Conservation (phyloP, 2,113 vertebrate species). For the Mohoua ochrocephala region DNA sequence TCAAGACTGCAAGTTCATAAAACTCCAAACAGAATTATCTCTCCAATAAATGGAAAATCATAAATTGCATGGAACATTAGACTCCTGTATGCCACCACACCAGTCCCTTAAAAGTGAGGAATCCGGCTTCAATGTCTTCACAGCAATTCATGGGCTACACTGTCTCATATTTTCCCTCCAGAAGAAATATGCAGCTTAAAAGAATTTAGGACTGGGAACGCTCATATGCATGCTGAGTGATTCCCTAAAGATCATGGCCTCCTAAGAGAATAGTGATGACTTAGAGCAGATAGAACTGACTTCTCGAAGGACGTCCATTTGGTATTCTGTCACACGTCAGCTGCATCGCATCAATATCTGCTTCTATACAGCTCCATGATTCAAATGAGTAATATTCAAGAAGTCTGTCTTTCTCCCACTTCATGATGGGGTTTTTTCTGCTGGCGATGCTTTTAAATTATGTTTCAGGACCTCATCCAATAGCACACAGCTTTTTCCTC, state of each 20-base stretch:
- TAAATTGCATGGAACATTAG: neutral
- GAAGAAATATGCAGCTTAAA: neutral
- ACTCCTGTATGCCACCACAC: neutral
- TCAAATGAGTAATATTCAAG: neutral
- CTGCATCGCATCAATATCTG: neutral
- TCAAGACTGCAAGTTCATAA: neutral
- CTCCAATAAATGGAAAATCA: conserved; percentile 3
- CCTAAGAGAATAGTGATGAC: neutral
- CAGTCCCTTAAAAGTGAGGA: neutral
- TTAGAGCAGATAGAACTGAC: neutral
- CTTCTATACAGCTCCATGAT: neutral
- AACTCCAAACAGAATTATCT: neutral
- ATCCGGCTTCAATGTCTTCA: neutral
- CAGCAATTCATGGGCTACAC: neutral
- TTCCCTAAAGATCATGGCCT: neutral
- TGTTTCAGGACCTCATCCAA: neutral
- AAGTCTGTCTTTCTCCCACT: neutral
- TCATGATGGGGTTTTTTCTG: neutral
- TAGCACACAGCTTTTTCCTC: neutral
- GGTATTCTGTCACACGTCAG: neutral
- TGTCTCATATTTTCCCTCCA: neutral
- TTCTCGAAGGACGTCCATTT: neutral
- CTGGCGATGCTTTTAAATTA: neutral
- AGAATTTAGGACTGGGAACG: neutral
- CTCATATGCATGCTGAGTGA: neutral